These are phyloP conservation scores for Antedon bifida DNA, from an alignment of 35 echinoderm and acorn worm genomes.

Conservation along the genomic window DNA sequence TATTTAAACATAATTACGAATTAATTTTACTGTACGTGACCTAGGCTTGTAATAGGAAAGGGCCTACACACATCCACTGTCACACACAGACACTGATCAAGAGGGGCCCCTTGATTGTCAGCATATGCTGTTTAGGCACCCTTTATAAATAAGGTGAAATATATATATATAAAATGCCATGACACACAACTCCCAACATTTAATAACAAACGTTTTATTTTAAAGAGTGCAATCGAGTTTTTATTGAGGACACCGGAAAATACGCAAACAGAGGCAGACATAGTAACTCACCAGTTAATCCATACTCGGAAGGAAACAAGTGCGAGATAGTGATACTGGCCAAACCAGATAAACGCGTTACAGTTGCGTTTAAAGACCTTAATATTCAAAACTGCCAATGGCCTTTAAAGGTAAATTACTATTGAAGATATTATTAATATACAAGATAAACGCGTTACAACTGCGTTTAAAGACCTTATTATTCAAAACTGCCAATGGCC, in stretches of 20 bases:
- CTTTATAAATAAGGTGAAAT: too few species aligned
- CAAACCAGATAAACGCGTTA: neutral
- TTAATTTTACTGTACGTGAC: too few species aligned
- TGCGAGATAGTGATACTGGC: neutral
- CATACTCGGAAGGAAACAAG: neutral
- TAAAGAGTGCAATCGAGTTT: neutral
- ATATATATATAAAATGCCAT: too few species aligned
- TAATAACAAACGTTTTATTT: neutral
- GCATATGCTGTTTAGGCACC: too few species aligned
- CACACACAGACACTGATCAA: too few species aligned
- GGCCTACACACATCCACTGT: too few species aligned
- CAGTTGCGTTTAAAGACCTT: neutral
- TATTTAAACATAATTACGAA: too few species aligned
- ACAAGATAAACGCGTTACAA: neutral
- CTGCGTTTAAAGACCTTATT: neutral
- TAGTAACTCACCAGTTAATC: too few species aligned
- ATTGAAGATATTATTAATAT: too few species aligned
- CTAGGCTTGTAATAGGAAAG: neutral
- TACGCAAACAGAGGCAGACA: neutral
- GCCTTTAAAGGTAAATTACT: neutral
- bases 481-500: neutral
- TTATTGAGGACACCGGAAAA: neutral
- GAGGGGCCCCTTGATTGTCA: too few species aligned
- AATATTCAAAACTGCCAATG: neutral
- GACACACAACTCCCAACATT: too few species aligned